Evolutionary conservation across 2,797 vertebrate genomes (phyloP).

Genomic region (Epinephelus awoara): DNA sequence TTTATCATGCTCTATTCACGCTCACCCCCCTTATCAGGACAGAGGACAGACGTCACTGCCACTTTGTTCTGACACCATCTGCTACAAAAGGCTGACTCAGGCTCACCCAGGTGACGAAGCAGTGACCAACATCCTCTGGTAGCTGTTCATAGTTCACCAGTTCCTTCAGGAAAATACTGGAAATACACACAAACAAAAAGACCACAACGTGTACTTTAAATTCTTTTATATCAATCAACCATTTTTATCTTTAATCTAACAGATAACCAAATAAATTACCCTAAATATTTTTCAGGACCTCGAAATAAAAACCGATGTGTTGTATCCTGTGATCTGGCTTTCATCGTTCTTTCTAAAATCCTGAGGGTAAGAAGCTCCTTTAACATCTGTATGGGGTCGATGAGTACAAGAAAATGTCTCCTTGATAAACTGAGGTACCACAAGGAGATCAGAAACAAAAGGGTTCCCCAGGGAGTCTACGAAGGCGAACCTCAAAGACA

Average conservation of each 20-base stretch:
- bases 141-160: slow-evolving; percentile 98
- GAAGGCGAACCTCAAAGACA: slow-evolving; percentile 21
- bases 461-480: neutral
- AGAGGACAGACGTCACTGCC: neutral
- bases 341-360: neutral
- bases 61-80: neutral
- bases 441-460: slow-evolving; percentile 9
- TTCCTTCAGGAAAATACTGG: slow-evolving; percentile 98
- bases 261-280: neutral
- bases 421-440: slow-evolving; percentile 1
- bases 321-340: neutral
- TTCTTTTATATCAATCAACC: neutral
- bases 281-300: neutral
- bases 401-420: neutral
- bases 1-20: neutral
- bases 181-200: slow-evolving; percentile 51
- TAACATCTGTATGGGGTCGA: neutral
- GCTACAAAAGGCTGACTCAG: neutral
- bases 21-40: no score
- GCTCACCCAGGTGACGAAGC: slow-evolving; percentile 99
- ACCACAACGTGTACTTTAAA: neutral
- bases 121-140: slow-evolving; percentile 98
- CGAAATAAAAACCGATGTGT: neutral
- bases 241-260: neutral
- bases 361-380: neutral